Conservation (phyloP, 2,888 invertebrate genomes). For the Liodrosophila aerea region DNA sequence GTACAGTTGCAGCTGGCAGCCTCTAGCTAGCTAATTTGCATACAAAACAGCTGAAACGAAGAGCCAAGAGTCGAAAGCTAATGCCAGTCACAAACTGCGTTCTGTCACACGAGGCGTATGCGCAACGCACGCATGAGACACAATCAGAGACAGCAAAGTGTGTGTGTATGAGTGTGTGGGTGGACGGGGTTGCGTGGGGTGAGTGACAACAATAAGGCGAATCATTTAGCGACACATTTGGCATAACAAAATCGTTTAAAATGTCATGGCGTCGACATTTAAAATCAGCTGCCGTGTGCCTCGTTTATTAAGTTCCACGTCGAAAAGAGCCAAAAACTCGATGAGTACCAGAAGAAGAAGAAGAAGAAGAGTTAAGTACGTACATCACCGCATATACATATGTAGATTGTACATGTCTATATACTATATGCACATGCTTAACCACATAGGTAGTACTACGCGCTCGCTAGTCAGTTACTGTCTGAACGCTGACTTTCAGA, state of each 20-base stretch:
- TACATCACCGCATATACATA: conserved; percentile 4
- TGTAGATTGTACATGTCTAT: neutral
- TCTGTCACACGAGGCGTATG: conserved; percentile 58
- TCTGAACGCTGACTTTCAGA: conserved; percentile 1
- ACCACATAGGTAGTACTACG: conserved; percentile 6
- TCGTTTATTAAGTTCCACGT: conserved; percentile 46
- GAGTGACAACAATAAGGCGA: conserved; percentile 34
- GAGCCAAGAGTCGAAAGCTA: conserved; percentile 37
- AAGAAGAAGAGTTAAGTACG: conserved; percentile 5
- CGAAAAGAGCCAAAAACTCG: conserved; percentile 25
- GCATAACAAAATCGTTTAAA: conserved; percentile 64
- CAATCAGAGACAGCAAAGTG: conserved; percentile 6
- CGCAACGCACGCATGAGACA: conserved; percentile 40
- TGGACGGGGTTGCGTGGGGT: neutral
- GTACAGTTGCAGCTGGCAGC: neutral
- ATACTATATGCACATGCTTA: conserved; percentile 1
- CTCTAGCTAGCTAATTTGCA: conserved; percentile 55
- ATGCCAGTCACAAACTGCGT: conserved; percentile 35
- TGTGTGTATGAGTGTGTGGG: neutral
- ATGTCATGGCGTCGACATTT: conserved; percentile 52
- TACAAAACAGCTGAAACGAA: conserved; percentile 50
- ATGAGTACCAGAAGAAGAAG: conserved; percentile 13
- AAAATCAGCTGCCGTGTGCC: conserved; percentile 59
- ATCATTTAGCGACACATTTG: conserved; percentile 73
- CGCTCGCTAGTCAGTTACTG: conserved; percentile 15